Conservation (phyloP, 2,113 vertebrate genomes). For the Empidonax traillii region DNA sequence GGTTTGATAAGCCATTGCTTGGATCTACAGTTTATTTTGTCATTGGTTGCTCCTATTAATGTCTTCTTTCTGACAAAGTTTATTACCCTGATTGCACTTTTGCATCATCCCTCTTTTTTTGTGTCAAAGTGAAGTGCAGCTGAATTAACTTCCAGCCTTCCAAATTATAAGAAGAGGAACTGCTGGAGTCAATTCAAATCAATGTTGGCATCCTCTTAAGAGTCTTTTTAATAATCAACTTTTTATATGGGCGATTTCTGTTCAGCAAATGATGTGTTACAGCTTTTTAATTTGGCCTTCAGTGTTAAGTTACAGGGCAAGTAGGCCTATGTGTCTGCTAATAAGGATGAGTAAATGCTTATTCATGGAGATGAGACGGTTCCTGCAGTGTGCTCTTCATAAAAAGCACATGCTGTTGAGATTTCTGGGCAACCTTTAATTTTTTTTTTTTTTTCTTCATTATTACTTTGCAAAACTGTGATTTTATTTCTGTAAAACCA, state of each 20-base stretch:
- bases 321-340: not conserved
- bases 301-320: not conserved
- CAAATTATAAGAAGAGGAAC: not conserved
- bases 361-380: not conserved
- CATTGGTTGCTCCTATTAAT: conserved; percentile 27
- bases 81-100: conserved; percentile 27
- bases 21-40: conserved; percentile 38
- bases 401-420: not conserved
- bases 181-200: not conserved
- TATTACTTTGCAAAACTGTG: not conserved
- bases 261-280: not conserved
- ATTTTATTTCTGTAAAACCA: not conserved
- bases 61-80: conserved; percentile 7
- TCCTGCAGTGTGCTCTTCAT: not conserved
- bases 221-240: not conserved
- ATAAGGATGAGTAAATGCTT: conserved; percentile 12
- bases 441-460: not conserved
- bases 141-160: not conserved
- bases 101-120: not conserved
- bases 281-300: not conserved
- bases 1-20: conserved; percentile 61
- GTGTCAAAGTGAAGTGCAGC: not conserved
- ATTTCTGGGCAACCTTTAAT: not conserved
- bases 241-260: not conserved
- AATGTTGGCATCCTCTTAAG: not conserved